Base-by-base conservation (phyloP, 1,140 invertebrate genomes). In the Anagrus nilaparvatae region DNA sequence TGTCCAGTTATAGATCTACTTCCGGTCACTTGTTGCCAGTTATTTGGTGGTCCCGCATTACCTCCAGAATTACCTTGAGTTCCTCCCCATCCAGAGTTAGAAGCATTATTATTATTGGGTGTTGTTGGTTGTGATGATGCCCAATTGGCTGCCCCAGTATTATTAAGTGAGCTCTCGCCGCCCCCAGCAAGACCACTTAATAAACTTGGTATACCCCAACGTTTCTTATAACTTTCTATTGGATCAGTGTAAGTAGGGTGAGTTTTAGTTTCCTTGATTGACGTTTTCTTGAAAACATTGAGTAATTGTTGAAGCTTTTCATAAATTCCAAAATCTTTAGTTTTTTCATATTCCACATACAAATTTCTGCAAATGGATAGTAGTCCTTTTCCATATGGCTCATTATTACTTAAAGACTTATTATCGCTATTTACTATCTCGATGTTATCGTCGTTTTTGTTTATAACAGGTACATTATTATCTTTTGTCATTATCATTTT, bases 151-250 rank as follows among this genome's bases (percentile, higher is more conserved):
- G 77, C 76, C 39, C 59, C 61, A 38, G 76, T 76, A 50, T 75
- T 79, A 58, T 81, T 84, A 33, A 85, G 71, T 17, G 82, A 83
- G 61, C 77, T 84, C 59, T 86, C 83, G 25, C 83, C 84, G 18
- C 84, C 83, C 31, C 84, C 84, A 30, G 71, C 66, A n/a, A 87
- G 67, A 39, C 81, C 71, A n/a, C n/a, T n/a, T 44, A 82, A 56
- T 21, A 69, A 61, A 17, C 53, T 63, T 25, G 75, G 71, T 14
- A 78, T 73, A 25, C 75, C 77, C 78, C 75, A 81, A 29, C 64
- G 57, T 36, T 50, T 44, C 40, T 63, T 67, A 37, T 69, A 69
- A 17, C 48, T 52, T 16, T 49, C 36, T 30, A 54, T 52, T n/a
- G n/a, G n/a, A n/a, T n/a, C 16, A 55, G 51, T 30, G 60, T 44